Evolutionary conservation across 2,797 vertebrate genomes (phyloP).

Genomic region (Heterohyrax brucei): DNA sequence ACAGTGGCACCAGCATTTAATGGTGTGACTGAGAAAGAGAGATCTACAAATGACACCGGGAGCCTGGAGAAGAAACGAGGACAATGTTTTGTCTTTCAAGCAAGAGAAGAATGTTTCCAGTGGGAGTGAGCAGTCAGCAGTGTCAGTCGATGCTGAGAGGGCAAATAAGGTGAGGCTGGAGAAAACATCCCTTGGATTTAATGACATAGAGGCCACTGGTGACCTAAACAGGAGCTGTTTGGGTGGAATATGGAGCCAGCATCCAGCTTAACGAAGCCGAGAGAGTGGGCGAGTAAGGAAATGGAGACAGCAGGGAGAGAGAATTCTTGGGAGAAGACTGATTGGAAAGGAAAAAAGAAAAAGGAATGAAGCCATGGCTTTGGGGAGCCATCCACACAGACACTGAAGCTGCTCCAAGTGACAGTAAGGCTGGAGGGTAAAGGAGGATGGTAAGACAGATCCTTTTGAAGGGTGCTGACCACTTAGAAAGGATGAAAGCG

Average conservation of each 20-base stretch:
- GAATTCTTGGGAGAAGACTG: neutral
- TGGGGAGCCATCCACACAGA: neutral
- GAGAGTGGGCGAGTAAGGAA: accelerated
- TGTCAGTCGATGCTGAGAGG: neutral
- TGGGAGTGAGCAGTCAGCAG: neutral
- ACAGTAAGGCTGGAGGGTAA: neutral
- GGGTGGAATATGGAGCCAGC: neutral
- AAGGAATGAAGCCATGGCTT: neutral
- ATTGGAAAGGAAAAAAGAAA: neutral
- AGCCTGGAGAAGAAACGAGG: neutral
- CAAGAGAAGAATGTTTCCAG: neutral
- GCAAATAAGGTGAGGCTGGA: neutral
- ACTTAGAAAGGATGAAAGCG: neutral
- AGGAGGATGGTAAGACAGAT: neutral
- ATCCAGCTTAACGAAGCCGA: neutral
- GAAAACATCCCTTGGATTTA: neutral
- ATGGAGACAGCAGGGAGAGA: neutral
- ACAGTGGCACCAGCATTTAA: neutral
- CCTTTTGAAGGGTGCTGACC: neutral
- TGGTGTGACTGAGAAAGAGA: neutral
- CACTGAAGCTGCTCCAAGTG: neutral
- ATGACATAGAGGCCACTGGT: neutral
- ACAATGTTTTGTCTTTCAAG: neutral
- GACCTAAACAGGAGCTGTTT: neutral
- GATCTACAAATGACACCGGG: neutral